Percentiles rank a stretch among this genome's conserved stretches.
Evolutionary conservation across 2,888 invertebrate species (phyloP).

Genomic region (Leucophenga montana): DNA sequence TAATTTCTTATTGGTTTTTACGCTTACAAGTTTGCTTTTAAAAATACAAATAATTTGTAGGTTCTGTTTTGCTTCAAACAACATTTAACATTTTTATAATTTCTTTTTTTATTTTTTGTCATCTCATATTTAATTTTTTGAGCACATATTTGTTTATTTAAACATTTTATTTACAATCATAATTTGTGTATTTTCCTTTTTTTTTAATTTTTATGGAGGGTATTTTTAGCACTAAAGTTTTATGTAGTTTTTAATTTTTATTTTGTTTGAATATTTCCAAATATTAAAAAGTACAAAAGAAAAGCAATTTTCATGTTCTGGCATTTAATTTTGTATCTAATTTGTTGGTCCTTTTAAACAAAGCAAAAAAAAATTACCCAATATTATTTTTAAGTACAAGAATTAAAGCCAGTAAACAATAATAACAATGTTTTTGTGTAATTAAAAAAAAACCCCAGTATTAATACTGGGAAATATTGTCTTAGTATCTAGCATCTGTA

Average conservation of each 20-base stretch:
- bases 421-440: too few relatives aligned
- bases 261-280: conserved; percentile 14
- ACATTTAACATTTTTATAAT: conserved; percentile 57
- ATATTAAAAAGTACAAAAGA: background rate
- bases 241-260: conserved; percentile 14
- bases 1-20: conserved; percentile 29
- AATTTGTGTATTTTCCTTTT: conserved; percentile 36
- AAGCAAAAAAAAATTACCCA: conserved; percentile 16
- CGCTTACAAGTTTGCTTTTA: conserved; percentile 33
- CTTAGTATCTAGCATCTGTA: background rate
- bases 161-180: conserved; percentile 51
- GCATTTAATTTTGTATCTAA: background rate
- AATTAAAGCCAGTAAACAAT: conserved; percentile 8
- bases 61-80: conserved; percentile 43
- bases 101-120: conserved; percentile 31
- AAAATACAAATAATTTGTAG: conserved; percentile 21
- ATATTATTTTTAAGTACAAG: conserved; percentile 19
- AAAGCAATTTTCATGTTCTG: background rate
- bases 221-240: conserved; percentile 31
- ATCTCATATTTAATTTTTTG: conserved; percentile 13
- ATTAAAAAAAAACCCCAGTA: background rate
- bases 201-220: conserved; percentile 52
- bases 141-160: conserved; percentile 44
- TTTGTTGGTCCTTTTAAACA: conserved; percentile 58
- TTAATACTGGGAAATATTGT: conserved; percentile 28